These are phyloP conservation scores for Calliopsis andreniformis DNA, from an alignment of 1,140 invertebrate species.

Conservation along the genomic window DNA sequence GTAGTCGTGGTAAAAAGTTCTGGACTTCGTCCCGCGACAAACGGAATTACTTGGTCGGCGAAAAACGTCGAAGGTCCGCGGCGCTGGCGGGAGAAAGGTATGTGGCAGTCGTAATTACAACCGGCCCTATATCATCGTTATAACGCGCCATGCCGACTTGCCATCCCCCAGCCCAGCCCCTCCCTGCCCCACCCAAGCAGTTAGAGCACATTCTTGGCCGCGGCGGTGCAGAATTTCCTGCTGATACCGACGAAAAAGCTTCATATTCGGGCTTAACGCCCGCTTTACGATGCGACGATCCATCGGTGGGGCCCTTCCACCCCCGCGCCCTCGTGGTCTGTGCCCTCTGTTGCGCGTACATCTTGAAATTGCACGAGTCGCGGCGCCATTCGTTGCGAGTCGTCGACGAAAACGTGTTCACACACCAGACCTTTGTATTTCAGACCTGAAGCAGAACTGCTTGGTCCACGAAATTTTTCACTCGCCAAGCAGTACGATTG, in stretches of 20 bases:
- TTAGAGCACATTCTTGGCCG: constrained; percentile 62
- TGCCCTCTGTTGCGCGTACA: constrained; percentile 2
- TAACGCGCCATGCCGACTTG: constrained; percentile 20
- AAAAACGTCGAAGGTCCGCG: constrained; percentile 27
- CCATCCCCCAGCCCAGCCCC: constrained; percentile 24
- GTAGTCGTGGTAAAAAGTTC: not conserved
- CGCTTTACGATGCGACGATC: constrained; percentile 48
- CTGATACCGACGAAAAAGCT: constrained; percentile 65
- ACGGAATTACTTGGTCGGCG: not conserved
- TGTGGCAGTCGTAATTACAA: constrained; percentile 53
- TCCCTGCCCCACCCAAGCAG: constrained; percentile 47
- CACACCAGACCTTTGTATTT: not conserved
- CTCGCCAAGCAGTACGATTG: not conserved
- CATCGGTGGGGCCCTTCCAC: constrained; percentile 4
- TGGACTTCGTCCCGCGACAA: not conserved
- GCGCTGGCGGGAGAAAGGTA: not conserved
- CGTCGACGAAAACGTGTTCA: not conserved
- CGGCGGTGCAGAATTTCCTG: constrained; percentile 62
- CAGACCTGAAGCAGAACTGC: not conserved
- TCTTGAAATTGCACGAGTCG: constrained; percentile 47
- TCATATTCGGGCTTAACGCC: constrained; percentile 63
- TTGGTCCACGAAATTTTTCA: constrained; percentile 1
- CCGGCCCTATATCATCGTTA: constrained; percentile 56
- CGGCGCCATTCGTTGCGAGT: constrained; percentile 6
- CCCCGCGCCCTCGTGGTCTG: not conserved